Conservation (phyloP, 2,113 vertebrate species). For the Jaculus jaculus region DNA sequence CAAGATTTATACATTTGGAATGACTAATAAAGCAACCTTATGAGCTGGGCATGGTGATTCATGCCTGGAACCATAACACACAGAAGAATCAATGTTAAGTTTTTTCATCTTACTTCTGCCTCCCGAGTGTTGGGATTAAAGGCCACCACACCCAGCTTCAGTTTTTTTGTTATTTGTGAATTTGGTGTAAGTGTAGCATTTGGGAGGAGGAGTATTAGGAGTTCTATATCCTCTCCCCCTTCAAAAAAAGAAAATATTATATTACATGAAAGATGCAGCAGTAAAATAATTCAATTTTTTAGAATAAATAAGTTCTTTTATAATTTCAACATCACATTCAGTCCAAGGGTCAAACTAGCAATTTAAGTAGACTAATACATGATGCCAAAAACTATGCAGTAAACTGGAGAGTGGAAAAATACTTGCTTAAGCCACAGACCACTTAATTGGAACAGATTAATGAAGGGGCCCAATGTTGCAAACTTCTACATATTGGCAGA, state of each 20-base stretch:
- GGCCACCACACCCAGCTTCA: too few relatives aligned
- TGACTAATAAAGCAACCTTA: neutral
- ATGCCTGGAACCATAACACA: neutral
- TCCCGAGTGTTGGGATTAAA: too few relatives aligned
- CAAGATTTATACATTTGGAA: neutral
- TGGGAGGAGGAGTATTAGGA: neutral
- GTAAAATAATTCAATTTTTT: constrained; percentile 1
- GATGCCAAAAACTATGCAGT: constrained; percentile 57
- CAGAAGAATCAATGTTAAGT: too few relatives aligned
- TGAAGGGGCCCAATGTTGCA: neutral
- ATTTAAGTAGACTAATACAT: constrained; percentile 50
- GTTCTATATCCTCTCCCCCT: too few relatives aligned
- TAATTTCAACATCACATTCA: constrained; percentile 19
- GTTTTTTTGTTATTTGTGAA: neutral
- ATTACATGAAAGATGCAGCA: neutral
- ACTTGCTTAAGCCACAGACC: constrained; percentile 48
- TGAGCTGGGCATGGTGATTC: neutral
- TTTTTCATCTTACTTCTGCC: too few relatives aligned
- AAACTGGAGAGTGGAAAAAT: constrained; percentile 62
- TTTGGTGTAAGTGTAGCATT: neutral
- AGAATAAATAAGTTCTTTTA: constrained; percentile 41
- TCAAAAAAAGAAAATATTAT: too few relatives aligned
- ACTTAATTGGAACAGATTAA: constrained; percentile 8
- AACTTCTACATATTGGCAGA: constrained; percentile 24
- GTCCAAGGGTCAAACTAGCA: constrained; percentile 21